Evolutionary conservation across 2,888 invertebrate species (phyloP), one percentile per base, ranked within the genome.

Genomic region (Phlogophora meticulosa): DNA sequence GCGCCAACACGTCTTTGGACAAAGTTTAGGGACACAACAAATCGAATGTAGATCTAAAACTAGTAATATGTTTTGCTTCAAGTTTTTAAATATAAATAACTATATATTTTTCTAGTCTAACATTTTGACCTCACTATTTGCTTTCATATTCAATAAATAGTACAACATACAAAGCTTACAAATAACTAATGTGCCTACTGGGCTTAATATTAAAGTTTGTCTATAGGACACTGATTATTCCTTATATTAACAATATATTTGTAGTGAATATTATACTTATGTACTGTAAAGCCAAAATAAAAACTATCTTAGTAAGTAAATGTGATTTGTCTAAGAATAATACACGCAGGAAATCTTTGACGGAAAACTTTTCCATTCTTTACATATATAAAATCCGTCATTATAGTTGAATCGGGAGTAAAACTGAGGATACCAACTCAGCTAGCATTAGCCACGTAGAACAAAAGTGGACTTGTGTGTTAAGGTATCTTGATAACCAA

Each of bases 61-160:
- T 68, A 72, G 55, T 59, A 60, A 71, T 32, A 40, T 46, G 5
- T 46, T 56, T 60, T 58, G 28, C 4, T 58, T 38, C 17, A 46
- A 20, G n/a, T 60, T 56, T 60, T 51, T 17, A 36, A n/a, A 59
- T 68, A 56, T 60, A 45, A 51, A 52, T 72, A 59, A 45, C 42
- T 64, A 71, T 76, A 48, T 63, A 72, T 76, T 66, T 72, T 69
- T 69, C 80, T 80, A 80, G 49, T 77, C 79, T 77, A 81, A 67
- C 57, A 49, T 76, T 82, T 87, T 88, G 84, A 85, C 88, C 94
- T 93, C 94, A 94, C 94, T 94, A 93, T 94, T 85, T 88, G 90
- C 94, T 93, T 94, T 94, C 93, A 94, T 91, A 85, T 90, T 87
- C 82, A 68, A 65, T 78, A 34, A 62, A 52, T 67, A 71, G 60